Evolutionary conservation across 2,797 vertebrate species (phyloP).

Genomic region (Vipera ursinii): DNA sequence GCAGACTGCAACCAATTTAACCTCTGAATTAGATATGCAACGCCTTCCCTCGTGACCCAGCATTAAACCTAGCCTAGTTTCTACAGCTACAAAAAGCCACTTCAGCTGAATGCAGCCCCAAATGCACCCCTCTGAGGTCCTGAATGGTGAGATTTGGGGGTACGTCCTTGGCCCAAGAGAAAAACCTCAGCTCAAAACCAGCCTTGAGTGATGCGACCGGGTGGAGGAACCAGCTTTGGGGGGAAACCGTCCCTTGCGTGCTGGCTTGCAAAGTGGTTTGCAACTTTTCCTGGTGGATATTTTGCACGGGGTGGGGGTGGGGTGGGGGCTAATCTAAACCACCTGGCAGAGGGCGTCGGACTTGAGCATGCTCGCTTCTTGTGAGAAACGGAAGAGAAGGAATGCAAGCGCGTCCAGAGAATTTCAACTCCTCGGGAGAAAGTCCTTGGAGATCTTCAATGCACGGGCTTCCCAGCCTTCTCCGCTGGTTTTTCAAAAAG

Average conservation of each 20-base stretch:
- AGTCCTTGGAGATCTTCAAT: neutral
- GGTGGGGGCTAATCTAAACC: neutral
- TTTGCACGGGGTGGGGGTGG: neutral
- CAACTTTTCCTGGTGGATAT: neutral
- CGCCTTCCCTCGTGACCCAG: neutral
- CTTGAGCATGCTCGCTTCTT: neutral
- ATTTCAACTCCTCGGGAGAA: neutral
- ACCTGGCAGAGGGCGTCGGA: constrained; percentile 4
- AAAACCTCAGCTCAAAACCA: neutral
- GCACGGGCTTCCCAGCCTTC: neutral
- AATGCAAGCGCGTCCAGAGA: neutral
- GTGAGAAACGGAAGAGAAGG: neutral
- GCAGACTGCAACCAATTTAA: too few species aligned
- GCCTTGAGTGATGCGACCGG: neutral
- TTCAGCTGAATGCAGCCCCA: neutral
- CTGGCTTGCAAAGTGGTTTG: neutral
- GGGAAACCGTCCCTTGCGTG: neutral
- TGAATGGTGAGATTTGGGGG: neutral
- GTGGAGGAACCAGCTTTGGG: neutral
- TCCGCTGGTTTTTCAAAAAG: neutral
- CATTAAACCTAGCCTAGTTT: neutral
- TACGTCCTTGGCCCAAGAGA: neutral
- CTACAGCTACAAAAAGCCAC: neutral
- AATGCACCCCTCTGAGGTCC: neutral
- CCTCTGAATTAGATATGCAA: neutral